A percentile compares a stretch with the other conserved stretches of the same genome.
phyloP scores from a whole-genome alignment of 2,888 invertebrate species.

The Ophraella communa region DNA sequence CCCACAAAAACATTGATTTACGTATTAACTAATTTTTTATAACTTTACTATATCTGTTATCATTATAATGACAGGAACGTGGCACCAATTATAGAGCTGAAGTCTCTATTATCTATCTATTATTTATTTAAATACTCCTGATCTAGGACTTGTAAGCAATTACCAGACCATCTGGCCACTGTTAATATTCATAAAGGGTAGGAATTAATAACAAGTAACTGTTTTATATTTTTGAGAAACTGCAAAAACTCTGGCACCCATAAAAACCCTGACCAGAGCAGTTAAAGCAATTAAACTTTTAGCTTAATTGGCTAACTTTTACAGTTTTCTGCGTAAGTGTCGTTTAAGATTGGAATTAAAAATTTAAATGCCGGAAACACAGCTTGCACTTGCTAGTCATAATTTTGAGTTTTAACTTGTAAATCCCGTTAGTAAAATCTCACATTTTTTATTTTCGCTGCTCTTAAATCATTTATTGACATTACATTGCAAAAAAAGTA shows the following conservation, averaged over 20 bases:
- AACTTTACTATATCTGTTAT: too few relatives aligned
- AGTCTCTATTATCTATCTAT: too few relatives aligned
- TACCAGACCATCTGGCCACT: too few relatives aligned
- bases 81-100: too few relatives aligned
- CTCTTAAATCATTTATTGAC: not conserved
- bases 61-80: too few relatives aligned
- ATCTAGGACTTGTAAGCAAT: too few relatives aligned
- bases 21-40: too few relatives aligned
- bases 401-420: not conserved
- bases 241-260: not conserved
- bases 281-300: not conserved
- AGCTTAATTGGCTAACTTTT: not conserved
- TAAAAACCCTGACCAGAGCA: not conserved
- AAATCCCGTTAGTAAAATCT: not conserved
- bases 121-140: too few relatives aligned
- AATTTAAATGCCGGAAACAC: not conserved
- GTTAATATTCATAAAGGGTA: too few relatives aligned
- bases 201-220: too few relatives aligned
- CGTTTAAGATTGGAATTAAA: not conserved
- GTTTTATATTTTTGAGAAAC: too few relatives aligned
- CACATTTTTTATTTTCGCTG: not conserved
- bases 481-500: not conserved
- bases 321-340: not conserved
- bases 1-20: too few relatives aligned
- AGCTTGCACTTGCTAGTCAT: not conserved